Conservation (phyloP, 2,113 vertebrate species). For the Mustela lutreola region DNA sequence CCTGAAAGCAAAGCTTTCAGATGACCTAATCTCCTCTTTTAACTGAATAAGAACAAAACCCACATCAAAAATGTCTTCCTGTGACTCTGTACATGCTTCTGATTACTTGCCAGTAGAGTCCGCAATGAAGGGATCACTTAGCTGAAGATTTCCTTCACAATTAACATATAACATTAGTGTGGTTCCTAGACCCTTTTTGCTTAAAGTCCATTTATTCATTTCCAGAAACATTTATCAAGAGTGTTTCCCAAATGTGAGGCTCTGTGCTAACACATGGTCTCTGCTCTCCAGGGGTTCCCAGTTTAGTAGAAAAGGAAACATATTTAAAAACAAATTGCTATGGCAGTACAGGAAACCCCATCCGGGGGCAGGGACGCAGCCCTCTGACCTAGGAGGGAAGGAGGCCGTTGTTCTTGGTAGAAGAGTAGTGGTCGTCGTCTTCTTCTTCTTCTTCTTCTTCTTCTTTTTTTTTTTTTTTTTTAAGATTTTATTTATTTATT, state of each 20-base stretch:
- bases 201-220: constrained; percentile 48
- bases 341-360: accelerated
- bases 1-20: constrained; percentile 3
- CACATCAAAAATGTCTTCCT: neutral
- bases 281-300: neutral
- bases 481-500: too few relatives aligned
- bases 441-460: too few relatives aligned
- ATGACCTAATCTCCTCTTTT: neutral
- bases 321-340: neutral
- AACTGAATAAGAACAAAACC: constrained; percentile 22
- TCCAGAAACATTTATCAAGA: constrained; percentile 20
- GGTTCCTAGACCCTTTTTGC: neutral
- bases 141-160: neutral
- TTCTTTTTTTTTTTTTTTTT: neutral
- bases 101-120: neutral
- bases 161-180: neutral
- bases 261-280: neutral
- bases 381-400: neutral
- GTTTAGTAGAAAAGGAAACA: neutral
- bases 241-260: neutral
- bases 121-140: neutral
- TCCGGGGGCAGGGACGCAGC: neutral
- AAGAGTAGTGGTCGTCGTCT: neutral
- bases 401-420: neutral
- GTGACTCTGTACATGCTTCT: neutral